Percentiles rank a stretch among this genome's conserved stretches.
Conservation (phyloP, 2,113 vertebrate species). For the Upupa epops region DNA sequence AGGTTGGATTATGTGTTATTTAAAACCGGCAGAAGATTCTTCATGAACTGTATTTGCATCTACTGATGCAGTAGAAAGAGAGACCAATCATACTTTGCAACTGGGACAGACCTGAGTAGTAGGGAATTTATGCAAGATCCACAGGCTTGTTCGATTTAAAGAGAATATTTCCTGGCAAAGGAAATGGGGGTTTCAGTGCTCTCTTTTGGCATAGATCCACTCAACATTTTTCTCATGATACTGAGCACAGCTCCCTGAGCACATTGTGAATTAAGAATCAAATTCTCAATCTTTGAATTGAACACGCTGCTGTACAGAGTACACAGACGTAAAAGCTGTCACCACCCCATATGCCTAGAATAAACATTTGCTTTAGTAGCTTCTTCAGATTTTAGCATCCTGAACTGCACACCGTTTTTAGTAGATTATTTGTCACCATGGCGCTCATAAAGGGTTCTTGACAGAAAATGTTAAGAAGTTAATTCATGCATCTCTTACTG, state of each 20-base stretch:
- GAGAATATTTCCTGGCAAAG: not conserved
- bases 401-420: not conserved
- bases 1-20: not conserved
- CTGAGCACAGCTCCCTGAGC: not conserved
- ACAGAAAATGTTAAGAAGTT: not conserved
- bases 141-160: not conserved
- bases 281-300: not conserved
- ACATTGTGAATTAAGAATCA: not conserved
- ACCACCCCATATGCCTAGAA: not conserved
- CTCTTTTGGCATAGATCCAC: not conserved
- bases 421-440: not conserved
- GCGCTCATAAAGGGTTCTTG: not conserved
- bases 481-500: conserved; percentile 8
- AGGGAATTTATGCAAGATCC: not conserved
- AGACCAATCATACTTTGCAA: not conserved
- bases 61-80: not conserved
- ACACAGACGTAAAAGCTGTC: not conserved
- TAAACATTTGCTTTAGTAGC: not conserved
- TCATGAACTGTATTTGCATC: not conserved
- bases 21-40: not conserved
- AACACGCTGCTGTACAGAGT: not conserved
- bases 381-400: not conserved
- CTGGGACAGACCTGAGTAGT: not conserved
- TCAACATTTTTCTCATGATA: not conserved
- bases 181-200: not conserved